phyloP scores from a whole-genome alignment of 2,113 vertebrate species.

The Erpornis zantholeuca region DNA sequence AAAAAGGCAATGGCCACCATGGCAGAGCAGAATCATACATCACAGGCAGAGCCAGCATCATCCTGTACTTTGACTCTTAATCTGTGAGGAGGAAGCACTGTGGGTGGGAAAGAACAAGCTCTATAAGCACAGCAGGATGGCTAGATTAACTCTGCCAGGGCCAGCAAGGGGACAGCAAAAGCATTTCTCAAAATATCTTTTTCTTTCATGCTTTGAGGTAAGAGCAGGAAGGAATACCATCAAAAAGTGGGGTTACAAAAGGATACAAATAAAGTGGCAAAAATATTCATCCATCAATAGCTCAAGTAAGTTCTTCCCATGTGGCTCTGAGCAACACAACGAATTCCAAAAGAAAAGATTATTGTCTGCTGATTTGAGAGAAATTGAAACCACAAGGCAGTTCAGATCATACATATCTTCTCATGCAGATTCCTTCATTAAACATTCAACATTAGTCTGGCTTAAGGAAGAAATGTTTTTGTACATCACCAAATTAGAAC shows the following conservation, averaged over 20 bases:
- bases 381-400: not conserved
- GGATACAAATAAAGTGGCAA: constrained; percentile 24
- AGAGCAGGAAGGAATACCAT: constrained; percentile 41
- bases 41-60: constrained; percentile 24
- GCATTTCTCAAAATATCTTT: constrained; percentile 54
- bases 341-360: not conserved
- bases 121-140: constrained; percentile 32
- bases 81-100: constrained; percentile 33
- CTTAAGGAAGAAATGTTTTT: constrained; percentile 27
- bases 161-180: constrained; percentile 43
- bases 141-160: constrained; percentile 33
- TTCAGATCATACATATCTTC: not conserved
- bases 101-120: constrained; percentile 49
- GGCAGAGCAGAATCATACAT: constrained; percentile 11
- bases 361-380: not conserved
- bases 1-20: constrained; percentile 6
- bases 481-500: constrained; percentile 6
- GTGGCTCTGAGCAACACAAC: not conserved
- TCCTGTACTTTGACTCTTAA: constrained; percentile 66
- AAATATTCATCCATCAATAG: not conserved
- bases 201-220: constrained; percentile 49
- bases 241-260: constrained; percentile 28
- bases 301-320: not conserved
- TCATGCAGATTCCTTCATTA: constrained; percentile 31
- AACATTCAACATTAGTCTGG: constrained; percentile 11